A percentile compares a stretch with the other conserved stretches of the same genome.
These are phyloP conservation scores for Peromyscus maniculatus DNA, from an alignment of 2,113 vertebrate genomes.

Conservation along the genomic window DNA sequence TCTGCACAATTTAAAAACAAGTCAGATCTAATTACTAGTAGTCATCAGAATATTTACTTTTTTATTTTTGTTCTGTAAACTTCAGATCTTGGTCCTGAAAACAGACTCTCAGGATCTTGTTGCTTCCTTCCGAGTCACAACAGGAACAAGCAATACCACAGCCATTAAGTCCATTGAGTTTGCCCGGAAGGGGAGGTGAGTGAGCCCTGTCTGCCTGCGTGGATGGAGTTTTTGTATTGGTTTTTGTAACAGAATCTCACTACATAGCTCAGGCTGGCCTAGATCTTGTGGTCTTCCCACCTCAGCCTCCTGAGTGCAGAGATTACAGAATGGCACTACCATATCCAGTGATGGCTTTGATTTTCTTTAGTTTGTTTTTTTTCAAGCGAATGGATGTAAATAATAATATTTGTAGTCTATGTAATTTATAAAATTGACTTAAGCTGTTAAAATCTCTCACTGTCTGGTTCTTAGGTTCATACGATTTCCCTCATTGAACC, in stretches of 20 bases:
- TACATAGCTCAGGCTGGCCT: background rate
- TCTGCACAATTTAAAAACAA: slow-evolving; percentile 59
- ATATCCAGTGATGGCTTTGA: background rate
- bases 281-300: background rate
- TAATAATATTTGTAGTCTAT: background rate
- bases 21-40: slow-evolving; percentile 28
- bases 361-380: slow-evolving; percentile 13
- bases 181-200: slow-evolving; percentile 98
- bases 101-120: slow-evolving; percentile 97
- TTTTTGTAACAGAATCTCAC: background rate
- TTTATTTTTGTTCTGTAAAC: slow-evolving; percentile 72
- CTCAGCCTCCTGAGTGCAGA: background rate
- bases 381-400: slow-evolving; percentile 28
- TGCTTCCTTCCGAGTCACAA: slow-evolving; percentile 98
- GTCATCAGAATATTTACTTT: slow-evolving; percentile 59
- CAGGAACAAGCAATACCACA: slow-evolving; percentile 99
- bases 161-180: slow-evolving; percentile 99
- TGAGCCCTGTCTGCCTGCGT: background rate
- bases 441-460: background rate
- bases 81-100: slow-evolving; percentile 97
- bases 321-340: background rate
- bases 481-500: background rate
- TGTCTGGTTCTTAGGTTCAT: slow-evolving; percentile 30
- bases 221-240: background rate
- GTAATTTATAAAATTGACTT: background rate